Evolutionary conservation across 1,140 invertebrate species (phyloP).

Genomic region (Brachionus rotundiformis): DNA sequence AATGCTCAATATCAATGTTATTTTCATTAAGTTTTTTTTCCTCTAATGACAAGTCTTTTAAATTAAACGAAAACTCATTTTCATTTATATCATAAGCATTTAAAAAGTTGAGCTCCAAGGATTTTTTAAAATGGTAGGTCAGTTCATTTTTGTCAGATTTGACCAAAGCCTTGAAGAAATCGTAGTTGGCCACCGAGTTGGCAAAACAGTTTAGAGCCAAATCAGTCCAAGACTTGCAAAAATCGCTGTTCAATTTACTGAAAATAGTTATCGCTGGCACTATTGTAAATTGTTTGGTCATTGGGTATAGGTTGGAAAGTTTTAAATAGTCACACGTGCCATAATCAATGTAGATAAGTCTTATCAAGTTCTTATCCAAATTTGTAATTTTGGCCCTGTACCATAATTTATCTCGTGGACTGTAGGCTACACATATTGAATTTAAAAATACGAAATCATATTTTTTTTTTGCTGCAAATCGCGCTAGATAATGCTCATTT

Average conservation of each 20-base stretch:
- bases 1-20: not conserved
- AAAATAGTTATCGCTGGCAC: not conserved
- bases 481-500: not conserved
- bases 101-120: not conserved
- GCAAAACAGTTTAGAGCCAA: not conserved
- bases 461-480: conserved; percentile 3
- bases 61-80: not conserved
- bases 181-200: not conserved
- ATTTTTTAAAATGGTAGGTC: not conserved
- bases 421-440: not conserved
- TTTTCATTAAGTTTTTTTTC: not conserved
- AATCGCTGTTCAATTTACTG: not conserved
- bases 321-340: not conserved
- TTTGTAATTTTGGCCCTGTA: not conserved
- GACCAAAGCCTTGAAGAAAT: not conserved
- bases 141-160: not conserved
- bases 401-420: not conserved
- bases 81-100: not conserved
- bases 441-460: not conserved
- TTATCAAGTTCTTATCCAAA: not conserved
- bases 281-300: not conserved
- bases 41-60: not conserved
- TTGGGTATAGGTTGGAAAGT: not conserved
- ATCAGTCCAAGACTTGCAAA: not conserved
- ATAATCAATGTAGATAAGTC: conserved; percentile 20